A percentile compares a stretch with the other conserved stretches of the same genome.
phyloP scores from a whole-genome alignment of 2,797 vertebrate genomes.

The Coccyzus lansbergi region DNA sequence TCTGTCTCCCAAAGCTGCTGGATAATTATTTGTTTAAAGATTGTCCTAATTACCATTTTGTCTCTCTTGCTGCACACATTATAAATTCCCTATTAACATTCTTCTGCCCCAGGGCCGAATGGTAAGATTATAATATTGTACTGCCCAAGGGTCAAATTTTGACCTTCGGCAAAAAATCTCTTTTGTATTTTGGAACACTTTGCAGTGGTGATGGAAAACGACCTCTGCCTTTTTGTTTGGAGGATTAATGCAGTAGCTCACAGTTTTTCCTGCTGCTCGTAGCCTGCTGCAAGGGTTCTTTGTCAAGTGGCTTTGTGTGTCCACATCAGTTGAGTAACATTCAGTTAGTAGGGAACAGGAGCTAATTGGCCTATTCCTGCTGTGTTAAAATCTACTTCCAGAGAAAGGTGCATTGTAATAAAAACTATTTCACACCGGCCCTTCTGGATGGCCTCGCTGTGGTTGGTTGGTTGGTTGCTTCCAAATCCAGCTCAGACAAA shows the following conservation, averaged over 20 bases:
- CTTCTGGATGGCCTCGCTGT: background rate
- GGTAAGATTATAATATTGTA: background rate
- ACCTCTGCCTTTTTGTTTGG: background rate
- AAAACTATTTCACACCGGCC: accelerated
- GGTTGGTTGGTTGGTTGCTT: background rate
- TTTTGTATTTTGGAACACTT: background rate
- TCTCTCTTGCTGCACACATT: constrained; percentile 24
- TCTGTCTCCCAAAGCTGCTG: constrained; percentile 31
- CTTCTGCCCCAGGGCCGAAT: background rate
- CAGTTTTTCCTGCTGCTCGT: background rate
- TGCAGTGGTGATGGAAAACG: background rate
- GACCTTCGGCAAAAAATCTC: background rate
- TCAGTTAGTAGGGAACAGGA: background rate
- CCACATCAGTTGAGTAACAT: accelerated
- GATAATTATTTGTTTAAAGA: background rate
- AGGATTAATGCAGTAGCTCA: background rate
- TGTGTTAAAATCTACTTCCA: background rate
- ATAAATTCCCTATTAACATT: constrained; percentile 4
- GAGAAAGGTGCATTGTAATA: background rate
- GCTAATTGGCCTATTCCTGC: background rate
- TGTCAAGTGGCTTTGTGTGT: background rate
- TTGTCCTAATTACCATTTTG: constrained; percentile 6
- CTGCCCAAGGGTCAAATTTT: background rate
- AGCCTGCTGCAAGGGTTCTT: background rate
- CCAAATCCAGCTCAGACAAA: background rate